Base-by-base conservation (phyloP, 2,797 vertebrate genomes). In the Siniperca undulata region DNA sequence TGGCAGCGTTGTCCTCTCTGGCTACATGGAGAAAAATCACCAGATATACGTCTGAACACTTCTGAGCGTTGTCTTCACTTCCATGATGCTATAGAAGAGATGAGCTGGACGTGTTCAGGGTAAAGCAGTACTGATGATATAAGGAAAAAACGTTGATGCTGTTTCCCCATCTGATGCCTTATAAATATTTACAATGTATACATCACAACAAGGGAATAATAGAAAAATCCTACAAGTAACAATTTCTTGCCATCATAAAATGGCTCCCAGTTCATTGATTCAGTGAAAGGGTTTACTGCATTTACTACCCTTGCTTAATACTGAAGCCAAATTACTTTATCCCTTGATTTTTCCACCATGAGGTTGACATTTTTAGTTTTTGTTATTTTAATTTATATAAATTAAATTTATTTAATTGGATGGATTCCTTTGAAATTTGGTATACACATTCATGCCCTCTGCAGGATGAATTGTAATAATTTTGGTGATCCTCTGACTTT, bases 141-240 rank as follows among this genome's bases (percentile, higher is more conserved):
- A 70, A 22, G 46, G 65, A 73, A 67, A 36, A 73, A 60, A 8
- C 72, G 69, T 55, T 60, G 61, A 64, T 65, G 17, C 17, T 60
- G 48, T 78, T 77, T 48, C 42, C n/a, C 12, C 27, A 44, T 69
- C 62, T 20, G 56, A 40, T 61, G 12, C 8, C 59, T 85, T 67
- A 86, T 84, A 82, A 76, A 85, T 81, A 77, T 81, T 74, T 65
- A 70, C 72, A 72, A 84, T 34, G 52, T 85, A 80, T 90, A 91
- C 61, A 85, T 60, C 48, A 86, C 42, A 64, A 77, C 40, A 44
- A 72, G 73, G 62, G 44, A 79, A 81, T 86, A 85, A 88, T 70
- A 61, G 53, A 81, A 82, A 80, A 82, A 71, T 72, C 30, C 24
- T 56, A 60, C 46, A 69, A 70, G 69, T 55, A 71, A 20, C 59